phyloP scores from a whole-genome alignment of 2,888 invertebrate genomes.

The Helleia helle region DNA sequence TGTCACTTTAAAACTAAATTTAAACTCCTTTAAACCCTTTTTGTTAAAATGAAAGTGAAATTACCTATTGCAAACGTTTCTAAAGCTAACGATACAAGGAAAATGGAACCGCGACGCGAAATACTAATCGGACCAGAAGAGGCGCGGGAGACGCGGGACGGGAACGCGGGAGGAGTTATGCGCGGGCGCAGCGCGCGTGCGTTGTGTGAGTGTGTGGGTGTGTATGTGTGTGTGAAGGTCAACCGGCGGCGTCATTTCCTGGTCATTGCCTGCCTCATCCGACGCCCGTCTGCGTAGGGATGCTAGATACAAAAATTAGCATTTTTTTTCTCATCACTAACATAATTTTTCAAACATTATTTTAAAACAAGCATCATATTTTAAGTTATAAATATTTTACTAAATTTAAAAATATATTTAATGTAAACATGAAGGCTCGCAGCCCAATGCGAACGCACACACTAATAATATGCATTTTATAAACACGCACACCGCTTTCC shows the following conservation, averaged over 20 bases:
- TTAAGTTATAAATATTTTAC: no score
- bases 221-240: conserved; percentile 52
- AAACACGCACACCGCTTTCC: conserved; percentile 50
- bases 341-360: no score
- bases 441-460: conserved; percentile 26
- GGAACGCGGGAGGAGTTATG: conserved; percentile 26
- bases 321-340: no score
- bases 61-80: neutral
- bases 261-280: conserved; percentile 65
- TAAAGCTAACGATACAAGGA: conserved; percentile 17
- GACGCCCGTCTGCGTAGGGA: conserved; percentile 26
- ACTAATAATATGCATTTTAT: conserved; percentile 28
- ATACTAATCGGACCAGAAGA: conserved; percentile 21
- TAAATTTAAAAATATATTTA: no score
- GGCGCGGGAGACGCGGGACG: neutral
- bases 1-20: no score
- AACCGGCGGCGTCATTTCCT: conserved; percentile 71
- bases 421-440: neutral
- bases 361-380: no score
- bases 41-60: neutral
- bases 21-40: no score
- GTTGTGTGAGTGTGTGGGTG: conserved; percentile 23
- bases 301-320: conserved; percentile 7
- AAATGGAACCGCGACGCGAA: conserved; percentile 24
- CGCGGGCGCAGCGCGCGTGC: conserved; percentile 29